Evolutionary conservation across 1,140 invertebrate genomes (phyloP).

Genomic region (Eupristina koningsbergeri): DNA sequence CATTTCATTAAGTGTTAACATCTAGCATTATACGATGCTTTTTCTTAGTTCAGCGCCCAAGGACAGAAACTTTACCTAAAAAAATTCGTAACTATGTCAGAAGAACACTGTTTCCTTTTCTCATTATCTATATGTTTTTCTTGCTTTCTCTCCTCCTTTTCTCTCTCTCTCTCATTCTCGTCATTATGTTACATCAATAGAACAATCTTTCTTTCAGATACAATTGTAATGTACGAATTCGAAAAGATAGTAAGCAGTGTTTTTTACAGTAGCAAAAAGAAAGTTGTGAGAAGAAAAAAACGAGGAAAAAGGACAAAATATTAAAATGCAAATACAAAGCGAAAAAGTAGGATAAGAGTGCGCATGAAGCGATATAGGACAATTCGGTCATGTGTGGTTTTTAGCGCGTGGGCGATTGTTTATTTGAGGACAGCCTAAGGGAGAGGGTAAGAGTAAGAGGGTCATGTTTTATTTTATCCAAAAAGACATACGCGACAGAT

Average conservation of each 20-base stretch:
- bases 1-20: background rate
- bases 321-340: background rate
- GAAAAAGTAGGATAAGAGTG: background rate
- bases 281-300: background rate
- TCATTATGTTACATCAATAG: background rate
- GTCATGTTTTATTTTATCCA: slow-evolving; percentile 8
- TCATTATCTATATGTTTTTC: background rate
- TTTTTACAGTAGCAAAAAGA: slow-evolving; percentile 1
- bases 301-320: background rate
- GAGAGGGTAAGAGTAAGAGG: background rate
- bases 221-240: background rate
- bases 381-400: slow-evolving; percentile 24
- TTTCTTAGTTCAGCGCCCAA: background rate
- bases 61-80: slow-evolving; percentile 11
- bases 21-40: background rate
- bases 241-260: slow-evolving; percentile 23
- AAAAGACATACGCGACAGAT: background rate
- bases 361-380: background rate
- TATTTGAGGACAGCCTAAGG: slow-evolving; percentile 19
- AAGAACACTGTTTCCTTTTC: background rate
- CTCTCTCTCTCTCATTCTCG: background rate
- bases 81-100: slow-evolving; percentile 7
- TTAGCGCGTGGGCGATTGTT: slow-evolving; percentile 25
- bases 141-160: background rate
- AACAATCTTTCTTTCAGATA: background rate